phyloP scores from a whole-genome alignment of 2,797 vertebrate genomes.

The Paguma larvata region DNA sequence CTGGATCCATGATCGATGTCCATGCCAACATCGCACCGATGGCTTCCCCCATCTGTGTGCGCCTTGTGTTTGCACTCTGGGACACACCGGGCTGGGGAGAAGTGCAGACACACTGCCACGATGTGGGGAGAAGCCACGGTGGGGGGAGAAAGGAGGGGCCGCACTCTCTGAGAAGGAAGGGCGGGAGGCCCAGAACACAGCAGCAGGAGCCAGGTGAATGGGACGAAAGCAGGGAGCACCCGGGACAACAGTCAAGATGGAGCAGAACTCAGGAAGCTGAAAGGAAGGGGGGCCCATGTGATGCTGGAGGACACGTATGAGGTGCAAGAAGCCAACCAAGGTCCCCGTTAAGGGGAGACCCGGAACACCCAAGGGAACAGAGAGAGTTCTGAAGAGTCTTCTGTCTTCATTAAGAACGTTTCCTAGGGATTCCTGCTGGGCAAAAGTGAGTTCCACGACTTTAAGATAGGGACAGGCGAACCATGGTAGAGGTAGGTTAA shows the following conservation, averaged over 20 bases:
- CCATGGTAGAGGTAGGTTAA: neutral
- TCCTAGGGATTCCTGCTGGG: neutral
- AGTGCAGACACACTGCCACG: neutral
- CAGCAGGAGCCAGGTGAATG: neutral
- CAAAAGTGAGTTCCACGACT: conserved; percentile 14
- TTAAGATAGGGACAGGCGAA: neutral
- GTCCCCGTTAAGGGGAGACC: neutral
- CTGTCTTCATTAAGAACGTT: neutral
- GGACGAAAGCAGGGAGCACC: neutral
- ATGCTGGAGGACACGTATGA: neutral
- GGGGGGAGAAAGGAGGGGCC: neutral
- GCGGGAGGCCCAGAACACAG: neutral
- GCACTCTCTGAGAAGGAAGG: conserved; percentile 32
- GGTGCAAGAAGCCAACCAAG: neutral
- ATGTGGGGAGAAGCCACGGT: neutral
- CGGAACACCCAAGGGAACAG: no score
- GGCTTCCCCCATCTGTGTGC: neutral
- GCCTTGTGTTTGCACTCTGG: neutral
- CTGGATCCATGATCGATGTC: neutral
- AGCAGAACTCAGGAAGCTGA: neutral
- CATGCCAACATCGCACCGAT: neutral
- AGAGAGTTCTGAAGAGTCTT: neutral
- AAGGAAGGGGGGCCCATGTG: neutral
- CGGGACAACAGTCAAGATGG: neutral
- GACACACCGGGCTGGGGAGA: neutral